A percentile compares a stretch with the other conserved stretches of the same genome.
phyloP scores from a whole-genome alignment of 2,888 invertebrate genomes.

The Notodonta dromedarius region DNA sequence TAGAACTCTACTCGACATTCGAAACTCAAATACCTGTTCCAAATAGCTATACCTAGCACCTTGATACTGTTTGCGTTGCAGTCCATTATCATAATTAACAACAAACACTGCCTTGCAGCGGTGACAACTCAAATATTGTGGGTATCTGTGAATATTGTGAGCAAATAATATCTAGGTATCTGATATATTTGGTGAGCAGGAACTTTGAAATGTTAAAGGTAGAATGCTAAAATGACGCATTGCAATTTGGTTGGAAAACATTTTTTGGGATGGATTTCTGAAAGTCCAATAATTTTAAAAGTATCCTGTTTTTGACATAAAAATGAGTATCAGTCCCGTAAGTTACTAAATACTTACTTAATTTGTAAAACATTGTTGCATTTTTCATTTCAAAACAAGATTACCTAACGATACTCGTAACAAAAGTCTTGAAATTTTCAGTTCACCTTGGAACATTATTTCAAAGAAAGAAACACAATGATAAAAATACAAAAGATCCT shows the following conservation, averaged over 20 bases:
- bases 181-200: conserved; percentile 22
- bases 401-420: neutral
- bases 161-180: conserved; percentile 61
- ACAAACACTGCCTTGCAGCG: conserved; percentile 67
- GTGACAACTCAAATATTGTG: conserved; percentile 67
- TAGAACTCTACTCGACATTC: neutral
- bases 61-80: conserved; percentile 54
- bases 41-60: conserved; percentile 11
- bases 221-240: conserved; percentile 33
- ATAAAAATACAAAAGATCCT: neutral
- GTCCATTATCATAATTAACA: conserved; percentile 77
- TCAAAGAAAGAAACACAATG: neutral
- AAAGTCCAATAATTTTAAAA: too few relatives aligned
- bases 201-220: conserved; percentile 13
- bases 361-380: too few relatives aligned
- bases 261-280: too few relatives aligned
- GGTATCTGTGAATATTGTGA: conserved; percentile 65
- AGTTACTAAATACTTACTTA: too few relatives aligned
- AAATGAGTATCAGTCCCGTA: too few relatives aligned
- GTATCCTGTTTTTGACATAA: too few relatives aligned
- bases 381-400: neutral
- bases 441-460: neutral
- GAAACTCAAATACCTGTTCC: conserved; percentile 43
- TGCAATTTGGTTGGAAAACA: too few relatives aligned
- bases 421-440: neutral